Base-by-base conservation (phyloP, 2,113 vertebrate genomes). In the Gnathonemus longibarbis region DNA sequence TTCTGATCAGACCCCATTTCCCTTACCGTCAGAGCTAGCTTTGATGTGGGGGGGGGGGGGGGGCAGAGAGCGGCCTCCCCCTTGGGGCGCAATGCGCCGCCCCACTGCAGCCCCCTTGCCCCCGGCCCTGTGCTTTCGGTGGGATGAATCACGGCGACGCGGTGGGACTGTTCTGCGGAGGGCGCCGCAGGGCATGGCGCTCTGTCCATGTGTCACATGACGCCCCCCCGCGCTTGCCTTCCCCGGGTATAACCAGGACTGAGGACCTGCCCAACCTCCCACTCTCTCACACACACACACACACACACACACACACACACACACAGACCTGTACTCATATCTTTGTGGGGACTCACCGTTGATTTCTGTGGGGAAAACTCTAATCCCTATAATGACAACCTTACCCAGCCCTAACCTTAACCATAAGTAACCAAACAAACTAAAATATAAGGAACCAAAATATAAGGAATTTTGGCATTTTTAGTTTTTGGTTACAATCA, bases 101-200 rank as follows among this genome's bases (percentile, higher is more conserved):
- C 95, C 96, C 96, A 95, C 96, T 96, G 97, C 97, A 96, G 95
- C 95, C 94, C 96, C 97, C 96, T 96, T 92, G 97, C 97, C 97
- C 96, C 89, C 50, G 39, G 77, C 89, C 42, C 21, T 48, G 21
- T 31, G 77, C 80, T 80, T 96, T 97, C 96, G 97, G 97, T 96
- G 96, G 97, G 97, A 98, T 98, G 97, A 98, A 98, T 98, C 97
- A 97, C 97, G 97, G 97, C 97, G 96, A 96, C 96, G 96, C 96
- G 97, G 97, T 97, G 97, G 97, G 97, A 96, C 96, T 96, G 95
- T 95, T 24, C 50, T 56, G 89, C 97, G 95, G 96, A 96, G 96
- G 97, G 97, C 96, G 96, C 96, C 95, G 95, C 93, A 93, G 93
- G 94, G 95, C 94, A 94, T 96, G 95, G 96, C 96, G 96, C 97